Evolutionary conservation across 2,888 invertebrate genomes (phyloP), one percentile per base, ranked within the genome.

Genomic region (Patella depressa): DNA sequence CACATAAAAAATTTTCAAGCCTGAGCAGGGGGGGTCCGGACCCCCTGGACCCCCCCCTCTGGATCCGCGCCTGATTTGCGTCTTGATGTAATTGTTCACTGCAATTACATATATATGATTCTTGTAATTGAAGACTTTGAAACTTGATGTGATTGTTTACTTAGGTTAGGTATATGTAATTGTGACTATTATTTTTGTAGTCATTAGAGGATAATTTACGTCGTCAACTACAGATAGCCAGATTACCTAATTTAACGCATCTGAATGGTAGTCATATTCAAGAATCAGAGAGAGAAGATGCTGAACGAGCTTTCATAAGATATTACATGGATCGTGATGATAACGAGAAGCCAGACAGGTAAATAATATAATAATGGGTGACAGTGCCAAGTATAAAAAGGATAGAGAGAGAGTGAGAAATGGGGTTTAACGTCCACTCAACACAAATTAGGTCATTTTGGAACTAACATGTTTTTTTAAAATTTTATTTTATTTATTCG

Each of bases 201-300:
- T 73, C 78, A 34, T 82, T 82, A 71, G 80, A 84, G 24, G 96
- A 97, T 90, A 96, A 97, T 92, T 96, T 97, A 92, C 93, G 97
- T 77, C 93, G 98, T 75, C 95, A 97, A 91, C 93, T 97, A 78
- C 92, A 97, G 75, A 96, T 98, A 73, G 97, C 97, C 15, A 94
- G 97, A 81, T 93, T 98, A 80, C 97, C 97, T 65, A 95, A 95
- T 90, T 95, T 98, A 72, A 94, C 94, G 83, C 95, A 95, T 75
- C 93, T 98, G 70, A 98, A 98, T 92, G 98, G 98, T 0, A 97
- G 98, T 78, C 96, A 96, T 24, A 96, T 98, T 84, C 94, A 95
- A 57, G 93, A 93, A 0, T 95, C 96, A 85, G 98, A 98, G 91
- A 93, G 97, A 78, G 97, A 97, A 91, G 96, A 97, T 89, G 96